These are phyloP conservation scores for Hoplostethus mediterraneus DNA, from an alignment of 2,797 vertebrate species.

Conservation along the genomic window DNA sequence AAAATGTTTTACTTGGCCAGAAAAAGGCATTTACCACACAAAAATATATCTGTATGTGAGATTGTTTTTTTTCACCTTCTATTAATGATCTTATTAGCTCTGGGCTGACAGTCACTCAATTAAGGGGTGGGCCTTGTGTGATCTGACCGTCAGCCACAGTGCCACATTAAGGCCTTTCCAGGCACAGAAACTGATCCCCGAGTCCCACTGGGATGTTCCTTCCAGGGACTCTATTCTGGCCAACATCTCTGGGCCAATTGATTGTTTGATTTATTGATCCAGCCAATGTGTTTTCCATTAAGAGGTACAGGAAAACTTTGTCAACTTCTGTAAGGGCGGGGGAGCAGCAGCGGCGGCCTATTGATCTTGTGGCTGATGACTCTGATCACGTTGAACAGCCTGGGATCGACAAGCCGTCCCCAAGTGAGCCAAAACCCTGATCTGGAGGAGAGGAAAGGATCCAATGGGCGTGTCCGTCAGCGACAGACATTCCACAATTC, in stretches of 20 bases:
- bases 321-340: constrained; percentile 44
- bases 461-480: constrained; percentile 58
- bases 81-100: constrained; percentile 11
- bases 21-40: background rate
- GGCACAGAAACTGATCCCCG: constrained; percentile 35
- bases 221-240: constrained; percentile 51
- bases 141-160: background rate
- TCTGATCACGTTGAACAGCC: constrained; percentile 80
- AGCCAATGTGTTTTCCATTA: constrained; percentile 57
- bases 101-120: background rate
- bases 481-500: constrained; percentile 71
- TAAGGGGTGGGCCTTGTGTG: background rate
- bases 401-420: constrained; percentile 73
- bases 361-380: constrained; percentile 74
- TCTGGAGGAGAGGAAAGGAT: constrained; percentile 47
- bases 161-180: constrained; percentile 27
- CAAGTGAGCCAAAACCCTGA: constrained; percentile 48
- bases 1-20: background rate
- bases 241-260: constrained; percentile 43
- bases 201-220: constrained; percentile 17
- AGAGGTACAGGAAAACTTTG: constrained; percentile 67
- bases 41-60: background rate
- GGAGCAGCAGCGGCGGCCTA: constrained; percentile 47
- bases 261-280: constrained; percentile 76
- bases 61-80: background rate